Conservation (phyloP, 2,888 invertebrate genomes). For the Ormia ochracea region DNA sequence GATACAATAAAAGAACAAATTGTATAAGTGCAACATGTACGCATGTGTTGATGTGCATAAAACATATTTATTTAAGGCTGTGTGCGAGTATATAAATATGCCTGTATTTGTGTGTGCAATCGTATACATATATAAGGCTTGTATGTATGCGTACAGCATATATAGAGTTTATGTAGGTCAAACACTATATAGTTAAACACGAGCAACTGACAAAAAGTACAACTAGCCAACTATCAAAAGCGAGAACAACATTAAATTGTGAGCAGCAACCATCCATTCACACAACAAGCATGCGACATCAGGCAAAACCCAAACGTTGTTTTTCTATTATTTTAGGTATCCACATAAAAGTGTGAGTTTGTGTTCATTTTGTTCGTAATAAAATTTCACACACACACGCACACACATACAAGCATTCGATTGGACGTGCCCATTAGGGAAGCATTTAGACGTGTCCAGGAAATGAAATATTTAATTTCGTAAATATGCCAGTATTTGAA, state of each 20-base stretch:
- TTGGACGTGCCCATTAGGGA: too few relatives aligned
- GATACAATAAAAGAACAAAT: not conserved
- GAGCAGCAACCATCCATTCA: not conserved
- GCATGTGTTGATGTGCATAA: not conserved
- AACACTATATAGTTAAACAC: slow-evolving; percentile 59
- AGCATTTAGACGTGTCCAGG: too few relatives aligned
- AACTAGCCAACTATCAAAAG: slow-evolving; percentile 11
- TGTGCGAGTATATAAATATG: not conserved
- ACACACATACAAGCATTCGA: too few relatives aligned
- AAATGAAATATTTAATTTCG: too few relatives aligned
- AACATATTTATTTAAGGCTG: too few relatives aligned
- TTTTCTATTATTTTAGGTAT: not conserved
- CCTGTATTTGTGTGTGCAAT: not conserved
- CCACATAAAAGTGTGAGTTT: slow-evolving; percentile 23
- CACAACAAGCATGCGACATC: slow-evolving; percentile 34
- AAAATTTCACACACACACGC: too few relatives aligned
- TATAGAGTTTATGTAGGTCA: slow-evolving; percentile 58
- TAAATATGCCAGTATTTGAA: too few relatives aligned
- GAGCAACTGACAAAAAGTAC: slow-evolving; percentile 12
- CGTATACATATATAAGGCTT: not conserved
- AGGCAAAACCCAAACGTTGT: slow-evolving; percentile 20
- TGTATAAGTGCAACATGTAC: not conserved
- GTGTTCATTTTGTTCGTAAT: slow-evolving; percentile 20
- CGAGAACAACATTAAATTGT: slow-evolving; percentile 8
- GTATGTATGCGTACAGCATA: not conserved